Evolutionary conservation across 2,888 invertebrate genomes (phyloP), one percentile per base, ranked within the genome.

Genomic region (Chironomus tentans): DNA sequence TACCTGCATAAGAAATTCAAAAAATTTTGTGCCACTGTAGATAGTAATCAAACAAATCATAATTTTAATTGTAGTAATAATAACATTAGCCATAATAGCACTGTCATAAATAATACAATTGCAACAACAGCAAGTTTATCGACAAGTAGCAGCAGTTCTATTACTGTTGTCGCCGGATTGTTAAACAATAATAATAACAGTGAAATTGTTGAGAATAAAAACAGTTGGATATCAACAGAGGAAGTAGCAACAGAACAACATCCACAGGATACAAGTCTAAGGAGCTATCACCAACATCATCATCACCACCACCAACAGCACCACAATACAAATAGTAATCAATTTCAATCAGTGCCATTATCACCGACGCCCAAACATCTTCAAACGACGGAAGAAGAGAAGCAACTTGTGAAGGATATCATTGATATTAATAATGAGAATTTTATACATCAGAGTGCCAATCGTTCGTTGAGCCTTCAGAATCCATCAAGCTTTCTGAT

Each of bases 1-100:
- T 95, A 95, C 86, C 87, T 94, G 83, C 95, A 95, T 84, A 95
- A 95, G 85, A 95, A 95, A 84, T 95, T 95, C 85, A 95, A 95
- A 85, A 94, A 94, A 85, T 89, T 94, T 87, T 89, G 88, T 81
- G 84, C 86, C 78, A 85, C 85, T 80, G 46, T 76, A 70, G 77
- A 77, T 70, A 50, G 68, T 70, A 68, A 62, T 48, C 65, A 62
- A 65, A 65, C 13, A 65, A 76, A 61, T 22, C 38, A 24, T 48
- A 18, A 56, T 76, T 56, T 18, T 61, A 48, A 76, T 61, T 46
- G 3, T 28, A 71, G 13, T 70, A 38, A 46, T 70, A 68, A 47
- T 24, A 22, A 62, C 6, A 65, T 10, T 21, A 76, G 46, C 22
- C 28, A 56, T 68, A 24, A 24, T 69, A 75, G 47, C 28, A 47